These are phyloP conservation scores for Bombus superbus DNA, from an alignment of 1,140 invertebrate species.

Conservation along the genomic window DNA sequence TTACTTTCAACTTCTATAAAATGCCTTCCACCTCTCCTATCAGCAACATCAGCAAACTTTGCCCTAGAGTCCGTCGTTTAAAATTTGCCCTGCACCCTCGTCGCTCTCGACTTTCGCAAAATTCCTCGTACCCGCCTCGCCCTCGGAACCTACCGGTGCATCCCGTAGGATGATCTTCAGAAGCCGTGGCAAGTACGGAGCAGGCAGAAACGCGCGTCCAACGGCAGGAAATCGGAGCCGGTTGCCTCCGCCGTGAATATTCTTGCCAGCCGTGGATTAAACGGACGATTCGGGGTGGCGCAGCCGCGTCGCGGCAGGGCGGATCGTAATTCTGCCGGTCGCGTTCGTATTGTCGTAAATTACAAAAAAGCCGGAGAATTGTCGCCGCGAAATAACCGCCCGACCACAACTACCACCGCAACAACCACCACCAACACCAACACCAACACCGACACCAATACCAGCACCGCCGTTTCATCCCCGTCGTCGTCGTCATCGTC, in stretches of 20 bases:
- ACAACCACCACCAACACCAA: too few relatives aligned
- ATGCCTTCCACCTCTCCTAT: too few relatives aligned
- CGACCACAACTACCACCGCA: background rate
- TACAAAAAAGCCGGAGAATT: constrained; percentile 47
- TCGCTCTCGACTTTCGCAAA: too few relatives aligned
- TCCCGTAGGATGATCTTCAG: background rate
- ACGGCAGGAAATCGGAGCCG: background rate
- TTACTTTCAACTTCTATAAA: too few relatives aligned
- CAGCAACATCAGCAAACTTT: too few relatives aligned
- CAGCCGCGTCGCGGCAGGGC: background rate
- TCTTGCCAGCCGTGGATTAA: background rate
- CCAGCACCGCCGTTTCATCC: background rate
- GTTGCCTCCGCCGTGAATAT: background rate
- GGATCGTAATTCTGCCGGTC: constrained; percentile 38
- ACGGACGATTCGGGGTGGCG: constrained; percentile 20
- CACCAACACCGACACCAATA: background rate
- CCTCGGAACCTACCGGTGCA: background rate
- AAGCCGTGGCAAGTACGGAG: background rate
- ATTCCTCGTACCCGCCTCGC: background rate
- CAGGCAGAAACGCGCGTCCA: background rate
- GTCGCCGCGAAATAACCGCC: constrained; percentile 41
- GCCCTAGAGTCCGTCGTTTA: too few relatives aligned
- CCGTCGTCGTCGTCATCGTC: background rate
- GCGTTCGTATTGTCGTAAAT: constrained; percentile 52
- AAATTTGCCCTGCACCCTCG: too few relatives aligned